Conservation (phyloP, 1,140 invertebrate species). For the Phocides pigmalion region DNA sequence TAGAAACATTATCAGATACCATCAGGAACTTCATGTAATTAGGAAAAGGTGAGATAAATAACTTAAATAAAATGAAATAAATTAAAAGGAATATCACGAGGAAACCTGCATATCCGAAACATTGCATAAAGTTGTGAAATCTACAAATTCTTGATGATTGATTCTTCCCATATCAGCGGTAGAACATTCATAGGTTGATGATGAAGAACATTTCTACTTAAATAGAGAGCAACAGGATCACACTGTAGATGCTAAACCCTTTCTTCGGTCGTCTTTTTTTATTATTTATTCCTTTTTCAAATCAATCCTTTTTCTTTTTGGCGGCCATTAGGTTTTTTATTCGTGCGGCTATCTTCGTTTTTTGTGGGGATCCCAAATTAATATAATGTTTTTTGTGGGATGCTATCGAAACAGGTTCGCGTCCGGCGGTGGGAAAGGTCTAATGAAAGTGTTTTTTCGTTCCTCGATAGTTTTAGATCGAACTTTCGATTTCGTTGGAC, state of each 20-base stretch:
- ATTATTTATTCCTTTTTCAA: constrained; percentile 57
- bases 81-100: no score
- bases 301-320: constrained; percentile 75
- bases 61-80: no score
- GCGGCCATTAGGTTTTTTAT: constrained; percentile 79
- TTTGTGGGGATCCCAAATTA: constrained; percentile 82
- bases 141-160: no score
- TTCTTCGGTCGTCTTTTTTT: constrained; percentile 63
- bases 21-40: no score
- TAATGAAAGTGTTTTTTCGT: constrained; percentile 78
- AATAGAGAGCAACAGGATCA: constrained; percentile 42
- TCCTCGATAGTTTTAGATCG: constrained; percentile 53
- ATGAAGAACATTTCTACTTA: no score
- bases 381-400: constrained; percentile 75
- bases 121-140: no score
- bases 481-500: constrained; percentile 70
- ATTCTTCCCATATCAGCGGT: no score
- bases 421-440: constrained; percentile 66
- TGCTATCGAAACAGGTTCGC: constrained; percentile 69
- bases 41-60: no score
- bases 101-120: no score
- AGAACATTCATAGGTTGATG: no score
- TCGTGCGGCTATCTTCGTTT: constrained; percentile 74
- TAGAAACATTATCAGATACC: no score
- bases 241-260: constrained; percentile 71